A percentile compares a stretch with the other conserved stretches of the same genome.
phyloP scores from a whole-genome alignment of 2,113 vertebrate species.

The Melanerpes formicivorus region DNA sequence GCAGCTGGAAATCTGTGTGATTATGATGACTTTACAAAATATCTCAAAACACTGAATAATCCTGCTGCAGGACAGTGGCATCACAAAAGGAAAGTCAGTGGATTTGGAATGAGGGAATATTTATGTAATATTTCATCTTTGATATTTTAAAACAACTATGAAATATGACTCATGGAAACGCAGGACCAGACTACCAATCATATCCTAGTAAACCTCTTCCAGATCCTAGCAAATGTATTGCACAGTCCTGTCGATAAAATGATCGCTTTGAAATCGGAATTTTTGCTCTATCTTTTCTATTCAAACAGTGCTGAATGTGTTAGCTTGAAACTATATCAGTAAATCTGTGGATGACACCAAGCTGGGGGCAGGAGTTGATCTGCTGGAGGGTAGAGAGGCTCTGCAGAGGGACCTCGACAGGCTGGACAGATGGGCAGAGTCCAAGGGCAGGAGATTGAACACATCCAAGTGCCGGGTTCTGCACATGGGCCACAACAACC shows the following conservation, averaged over 20 bases:
- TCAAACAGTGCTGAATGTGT: not conserved
- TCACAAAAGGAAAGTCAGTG: not conserved
- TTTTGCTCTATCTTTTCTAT: not conserved
- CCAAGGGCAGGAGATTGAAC: too few relatives aligned
- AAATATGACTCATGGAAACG: not conserved
- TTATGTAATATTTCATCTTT: not conserved
- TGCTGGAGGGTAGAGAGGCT: too few relatives aligned
- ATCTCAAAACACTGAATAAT: conserved; percentile 20
- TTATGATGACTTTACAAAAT: not conserved
- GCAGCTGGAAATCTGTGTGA: not conserved
- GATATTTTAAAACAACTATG: not conserved
- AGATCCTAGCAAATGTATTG: not conserved
- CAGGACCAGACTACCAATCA: not conserved
- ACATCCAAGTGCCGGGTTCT: too few relatives aligned
- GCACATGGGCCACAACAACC: too few relatives aligned
- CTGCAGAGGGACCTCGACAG: too few relatives aligned
- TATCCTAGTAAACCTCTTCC: not conserved
- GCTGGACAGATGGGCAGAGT: too few relatives aligned
- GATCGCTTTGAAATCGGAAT: not conserved
- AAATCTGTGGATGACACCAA: too few relatives aligned
- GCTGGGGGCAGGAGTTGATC: too few relatives aligned
- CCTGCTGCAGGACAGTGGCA: not conserved
- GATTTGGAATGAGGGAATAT: conserved; percentile 1
- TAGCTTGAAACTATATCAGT: not conserved
- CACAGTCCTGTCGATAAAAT: not conserved